Percentiles rank a stretch among this genome's conserved stretches.
These are phyloP conservation scores for Ditylenchus weischeri DNA, from an alignment of 2,888 invertebrate species.

Conservation along the genomic window DNA sequence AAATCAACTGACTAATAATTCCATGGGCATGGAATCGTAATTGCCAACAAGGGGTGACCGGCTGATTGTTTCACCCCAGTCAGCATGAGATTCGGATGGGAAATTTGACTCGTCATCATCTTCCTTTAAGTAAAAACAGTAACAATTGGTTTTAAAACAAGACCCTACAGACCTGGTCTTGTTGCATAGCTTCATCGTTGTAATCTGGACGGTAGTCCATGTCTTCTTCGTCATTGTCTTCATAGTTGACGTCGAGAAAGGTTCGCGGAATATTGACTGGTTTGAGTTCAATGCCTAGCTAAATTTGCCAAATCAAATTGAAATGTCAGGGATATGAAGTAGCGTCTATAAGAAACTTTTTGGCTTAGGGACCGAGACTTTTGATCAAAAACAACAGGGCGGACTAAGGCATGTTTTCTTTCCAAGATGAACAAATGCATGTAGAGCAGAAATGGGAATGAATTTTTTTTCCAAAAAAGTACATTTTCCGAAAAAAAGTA, in stretches of 20 bases:
- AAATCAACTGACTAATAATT: not conserved
- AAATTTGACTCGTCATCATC: conserved; percentile 8
- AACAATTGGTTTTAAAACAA: no score
- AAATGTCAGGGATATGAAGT: no score
- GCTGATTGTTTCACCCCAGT: conserved; percentile 9
- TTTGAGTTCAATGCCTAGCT: conserved; percentile 12
- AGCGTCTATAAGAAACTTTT: no score
- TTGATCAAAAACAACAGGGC: no score
- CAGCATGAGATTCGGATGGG: conserved; percentile 6
- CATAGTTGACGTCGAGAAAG: conserved; percentile 23
- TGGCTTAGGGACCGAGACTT: no score
- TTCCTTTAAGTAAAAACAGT: not conserved
- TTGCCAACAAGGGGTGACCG: not conserved
- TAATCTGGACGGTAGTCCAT: conserved; percentile 15
- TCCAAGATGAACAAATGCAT: no score
- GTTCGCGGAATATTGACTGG: conserved; percentile 13
- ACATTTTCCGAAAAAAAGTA: no score
- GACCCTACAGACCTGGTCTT: not conserved
- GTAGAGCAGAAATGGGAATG: no score
- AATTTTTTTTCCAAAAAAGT: no score
- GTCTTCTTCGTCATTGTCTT: conserved; percentile 23
- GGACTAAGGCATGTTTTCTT: no score
- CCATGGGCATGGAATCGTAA: not conserved
- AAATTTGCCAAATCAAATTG: no score
- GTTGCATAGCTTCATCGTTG: conserved; percentile 10